Conservation (phyloP, 2,797 vertebrate species). For the Salarias fasciatus region DNA sequence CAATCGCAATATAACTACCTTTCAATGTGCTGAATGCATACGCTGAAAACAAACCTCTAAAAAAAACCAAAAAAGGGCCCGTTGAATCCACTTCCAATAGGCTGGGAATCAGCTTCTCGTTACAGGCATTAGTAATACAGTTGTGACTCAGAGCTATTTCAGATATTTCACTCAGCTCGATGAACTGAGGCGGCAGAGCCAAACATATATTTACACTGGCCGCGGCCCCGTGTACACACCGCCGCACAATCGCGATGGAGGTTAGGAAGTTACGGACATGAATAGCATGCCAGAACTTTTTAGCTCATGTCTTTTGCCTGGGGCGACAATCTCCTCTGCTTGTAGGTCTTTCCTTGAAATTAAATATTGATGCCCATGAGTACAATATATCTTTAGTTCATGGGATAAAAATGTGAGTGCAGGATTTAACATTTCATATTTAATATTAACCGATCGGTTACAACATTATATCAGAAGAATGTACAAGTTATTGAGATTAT, state of each 20-base stretch:
- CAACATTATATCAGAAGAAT: too few relatives aligned
- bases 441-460: too few relatives aligned
- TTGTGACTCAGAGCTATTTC: conserved; percentile 43
- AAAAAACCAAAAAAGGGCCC: not conserved
- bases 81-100: conserved; percentile 9
- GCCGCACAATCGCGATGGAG: conserved; percentile 24
- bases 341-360: conserved; percentile 23
- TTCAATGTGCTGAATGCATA: conserved; percentile 24
- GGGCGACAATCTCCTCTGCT: conserved; percentile 17
- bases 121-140: conserved; percentile 13
- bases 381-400: conserved; percentile 25
- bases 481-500: too few relatives aligned
- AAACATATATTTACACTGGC: conserved; percentile 52
- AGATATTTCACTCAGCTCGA: conserved; percentile 37
- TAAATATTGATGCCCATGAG: conserved; percentile 23
- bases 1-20: conserved; percentile 28
- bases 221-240: conserved; percentile 18
- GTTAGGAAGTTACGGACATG: conserved; percentile 39
- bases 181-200: conserved; percentile 18
- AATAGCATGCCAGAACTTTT: conserved; percentile 29
- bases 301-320: conserved; percentile 25
- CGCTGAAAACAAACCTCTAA: conserved; percentile 11
- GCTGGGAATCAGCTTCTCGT: conserved; percentile 14
- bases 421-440: not conserved
- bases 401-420: conserved; percentile 19